Conservation (phyloP, 2,888 invertebrate species). For the Leptopilina syphax region DNA sequence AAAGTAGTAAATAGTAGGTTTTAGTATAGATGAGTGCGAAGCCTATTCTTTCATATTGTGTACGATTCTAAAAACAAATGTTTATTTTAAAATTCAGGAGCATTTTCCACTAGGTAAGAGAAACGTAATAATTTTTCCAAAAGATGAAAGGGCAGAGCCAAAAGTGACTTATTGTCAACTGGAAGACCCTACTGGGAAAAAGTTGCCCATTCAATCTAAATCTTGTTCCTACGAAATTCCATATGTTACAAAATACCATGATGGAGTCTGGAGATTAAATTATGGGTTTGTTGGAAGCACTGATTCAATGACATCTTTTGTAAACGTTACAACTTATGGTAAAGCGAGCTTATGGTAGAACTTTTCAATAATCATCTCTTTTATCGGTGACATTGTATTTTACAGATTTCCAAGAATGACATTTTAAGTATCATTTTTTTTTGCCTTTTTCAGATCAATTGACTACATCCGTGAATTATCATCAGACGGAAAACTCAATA, state of each 20-base stretch:
- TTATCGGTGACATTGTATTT: too few species aligned
- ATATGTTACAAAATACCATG: conserved; percentile 59
- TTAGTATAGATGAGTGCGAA: too few species aligned
- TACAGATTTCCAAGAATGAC: neutral
- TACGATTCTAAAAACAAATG: neutral
- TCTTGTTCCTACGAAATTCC: conserved; percentile 57
- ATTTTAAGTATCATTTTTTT: neutral
- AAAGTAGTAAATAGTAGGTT: too few species aligned
- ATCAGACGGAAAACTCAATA: conserved; percentile 50
- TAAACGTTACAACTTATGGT: conserved; percentile 62
- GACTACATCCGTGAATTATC: conserved; percentile 50
- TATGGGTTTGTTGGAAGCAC: conserved; percentile 57
- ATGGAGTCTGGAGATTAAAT: conserved; percentile 65
- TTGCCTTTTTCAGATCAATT: conserved; percentile 39
- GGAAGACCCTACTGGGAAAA: conserved; percentile 60
- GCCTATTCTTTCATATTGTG: too few species aligned
- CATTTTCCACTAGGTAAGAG: conserved; percentile 1
- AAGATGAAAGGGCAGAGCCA: neutral
- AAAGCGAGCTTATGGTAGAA: neutral
- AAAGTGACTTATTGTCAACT: conserved; percentile 59
- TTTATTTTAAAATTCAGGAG: conserved; percentile 7
- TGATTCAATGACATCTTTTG: conserved; percentile 44
- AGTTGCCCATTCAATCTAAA: conserved; percentile 50
- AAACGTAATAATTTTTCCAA: neutral
- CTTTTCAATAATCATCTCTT: neutral